These are phyloP conservation scores for Tuta absoluta DNA, from an alignment of 2,888 invertebrate genomes.

Conservation along the genomic window DNA sequence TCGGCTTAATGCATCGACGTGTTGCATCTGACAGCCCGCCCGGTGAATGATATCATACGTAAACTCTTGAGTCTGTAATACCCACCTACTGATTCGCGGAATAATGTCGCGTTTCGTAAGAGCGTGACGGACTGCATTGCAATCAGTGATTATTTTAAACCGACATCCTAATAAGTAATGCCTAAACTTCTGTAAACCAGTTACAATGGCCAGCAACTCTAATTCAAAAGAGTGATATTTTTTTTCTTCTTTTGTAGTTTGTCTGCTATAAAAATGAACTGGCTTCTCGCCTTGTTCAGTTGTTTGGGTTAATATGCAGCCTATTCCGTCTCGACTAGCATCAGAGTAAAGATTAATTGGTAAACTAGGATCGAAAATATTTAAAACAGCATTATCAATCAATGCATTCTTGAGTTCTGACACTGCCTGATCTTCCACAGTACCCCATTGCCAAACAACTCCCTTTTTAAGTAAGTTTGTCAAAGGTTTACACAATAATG, in stretches of 20 bases:
- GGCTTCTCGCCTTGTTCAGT: conserved; percentile 32
- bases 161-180: conserved; percentile 11
- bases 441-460: conserved; percentile 24
- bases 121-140: conserved; percentile 31
- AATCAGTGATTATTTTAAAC: conserved; percentile 11
- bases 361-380: conserved; percentile 26
- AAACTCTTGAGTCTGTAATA: conserved; percentile 45
- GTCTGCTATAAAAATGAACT: conserved; percentile 46
- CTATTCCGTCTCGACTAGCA: conserved; percentile 30
- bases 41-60: conserved; percentile 39
- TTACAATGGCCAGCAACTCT: conserved; percentile 8
- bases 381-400: conserved; percentile 22
- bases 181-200: not conserved
- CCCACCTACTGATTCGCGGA: conserved; percentile 46
- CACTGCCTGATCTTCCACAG: conserved; percentile 22
- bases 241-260: conserved; percentile 36
- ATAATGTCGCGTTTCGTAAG: conserved; percentile 33
- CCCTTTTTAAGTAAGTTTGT: conserved; percentile 29
- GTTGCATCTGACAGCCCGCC: conserved; percentile 42
- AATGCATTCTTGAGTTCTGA: conserved; percentile 21
- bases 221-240: conserved; percentile 41
- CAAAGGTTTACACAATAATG: conserved; percentile 36
- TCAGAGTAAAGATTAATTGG: conserved; percentile 27
- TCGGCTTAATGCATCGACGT: conserved; percentile 37
- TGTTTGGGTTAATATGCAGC: conserved; percentile 21